Percentiles rank a stretch among this genome's conserved stretches.
These are phyloP conservation scores for Notarius lentiginosus DNA, from an alignment of 2,113 vertebrate species.

Conservation along the genomic window DNA sequence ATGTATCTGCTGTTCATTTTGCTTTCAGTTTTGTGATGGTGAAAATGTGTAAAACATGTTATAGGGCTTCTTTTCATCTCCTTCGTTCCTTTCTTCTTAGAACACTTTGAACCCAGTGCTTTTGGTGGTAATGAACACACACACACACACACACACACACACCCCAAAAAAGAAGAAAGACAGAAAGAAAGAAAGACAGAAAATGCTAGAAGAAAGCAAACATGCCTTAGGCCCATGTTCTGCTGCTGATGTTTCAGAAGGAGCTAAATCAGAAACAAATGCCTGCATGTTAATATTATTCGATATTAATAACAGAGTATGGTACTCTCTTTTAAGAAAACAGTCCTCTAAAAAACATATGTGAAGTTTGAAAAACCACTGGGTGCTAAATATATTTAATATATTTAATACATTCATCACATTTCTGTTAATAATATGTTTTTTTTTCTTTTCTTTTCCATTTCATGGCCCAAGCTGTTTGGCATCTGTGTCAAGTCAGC, in stretches of 20 bases:
- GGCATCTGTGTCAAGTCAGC: neutral
- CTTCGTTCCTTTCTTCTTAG: slow-evolving; percentile 56
- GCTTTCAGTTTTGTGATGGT: slow-evolving; percentile 64
- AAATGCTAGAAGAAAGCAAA: slow-evolving; percentile 36
- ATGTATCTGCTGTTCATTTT: slow-evolving; percentile 76
- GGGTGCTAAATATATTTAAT: neutral
- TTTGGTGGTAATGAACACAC: slow-evolving; percentile 44
- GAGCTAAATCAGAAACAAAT: slow-evolving; percentile 40
- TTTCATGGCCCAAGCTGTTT: neutral
- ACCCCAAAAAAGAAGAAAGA: neutral
- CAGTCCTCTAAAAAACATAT: neutral
- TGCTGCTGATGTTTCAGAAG: slow-evolving; percentile 25
- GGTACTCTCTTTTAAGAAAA: neutral
- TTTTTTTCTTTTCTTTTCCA: neutral
- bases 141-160: slow-evolving; percentile 21
- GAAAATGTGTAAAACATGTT: slow-evolving; percentile 68
- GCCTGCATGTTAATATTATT: neutral
- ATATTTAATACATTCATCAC: neutral
- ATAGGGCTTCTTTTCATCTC: slow-evolving; percentile 63
- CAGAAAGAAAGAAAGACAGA: neutral
- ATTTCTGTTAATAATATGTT: neutral
- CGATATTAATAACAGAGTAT: slow-evolving; percentile 24
- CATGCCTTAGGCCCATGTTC: slow-evolving; percentile 15
- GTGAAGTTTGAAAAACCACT: neutral
- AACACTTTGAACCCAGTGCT: slow-evolving; percentile 53